Percentiles rank a stretch among this genome's conserved stretches.
These are phyloP conservation scores for Callyntrura sp. DNA, from an alignment of 2,888 invertebrate species.

Conservation along the genomic window DNA sequence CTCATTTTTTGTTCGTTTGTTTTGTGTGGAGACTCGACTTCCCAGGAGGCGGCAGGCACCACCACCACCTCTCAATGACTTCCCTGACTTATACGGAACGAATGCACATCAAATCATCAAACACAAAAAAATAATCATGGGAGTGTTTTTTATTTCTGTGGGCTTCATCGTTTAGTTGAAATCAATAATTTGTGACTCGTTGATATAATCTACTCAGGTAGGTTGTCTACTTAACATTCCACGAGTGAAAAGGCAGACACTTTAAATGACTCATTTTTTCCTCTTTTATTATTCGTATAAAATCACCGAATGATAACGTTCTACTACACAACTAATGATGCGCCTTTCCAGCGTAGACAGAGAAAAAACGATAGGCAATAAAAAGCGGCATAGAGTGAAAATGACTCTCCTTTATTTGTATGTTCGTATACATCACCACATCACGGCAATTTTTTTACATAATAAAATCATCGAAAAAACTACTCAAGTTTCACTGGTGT, in stretches of 20 bases:
- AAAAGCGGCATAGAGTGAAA: not conserved
- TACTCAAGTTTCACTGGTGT: constrained; percentile 13
- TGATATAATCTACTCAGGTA: constrained; percentile 74
- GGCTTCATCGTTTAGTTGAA: constrained; percentile 44
- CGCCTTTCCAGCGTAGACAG: constrained; percentile 25
- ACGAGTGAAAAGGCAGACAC: constrained; percentile 70
- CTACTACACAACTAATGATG: constrained; percentile 29
- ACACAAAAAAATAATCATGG: constrained; percentile 56
- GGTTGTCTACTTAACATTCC: constrained; percentile 72
- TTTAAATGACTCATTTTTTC: constrained; percentile 68
- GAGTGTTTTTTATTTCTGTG: constrained; percentile 8
- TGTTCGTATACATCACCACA: constrained; percentile 3
- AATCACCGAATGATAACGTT: constrained; percentile 5
- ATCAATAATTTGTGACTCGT: constrained; percentile 75
- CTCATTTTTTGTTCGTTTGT: constrained; percentile 13
- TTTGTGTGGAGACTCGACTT: constrained; percentile 46
- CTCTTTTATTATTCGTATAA: constrained; percentile 47
- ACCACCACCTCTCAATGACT: constrained; percentile 20
- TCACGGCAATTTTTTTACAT: not conserved
- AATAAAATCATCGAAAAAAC: constrained; percentile 11
- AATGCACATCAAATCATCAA: constrained; percentile 43
- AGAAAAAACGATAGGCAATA: not conserved
- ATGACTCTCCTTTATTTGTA: constrained; percentile 36
- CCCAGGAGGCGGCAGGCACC: constrained; percentile 75
- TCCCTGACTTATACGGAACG: constrained; percentile 41